A percentile compares a stretch with the other conserved stretches of the same genome.
Evolutionary conservation across 2,888 invertebrate species (phyloP).

Genomic region (Ectropis crepuscularia): DNA sequence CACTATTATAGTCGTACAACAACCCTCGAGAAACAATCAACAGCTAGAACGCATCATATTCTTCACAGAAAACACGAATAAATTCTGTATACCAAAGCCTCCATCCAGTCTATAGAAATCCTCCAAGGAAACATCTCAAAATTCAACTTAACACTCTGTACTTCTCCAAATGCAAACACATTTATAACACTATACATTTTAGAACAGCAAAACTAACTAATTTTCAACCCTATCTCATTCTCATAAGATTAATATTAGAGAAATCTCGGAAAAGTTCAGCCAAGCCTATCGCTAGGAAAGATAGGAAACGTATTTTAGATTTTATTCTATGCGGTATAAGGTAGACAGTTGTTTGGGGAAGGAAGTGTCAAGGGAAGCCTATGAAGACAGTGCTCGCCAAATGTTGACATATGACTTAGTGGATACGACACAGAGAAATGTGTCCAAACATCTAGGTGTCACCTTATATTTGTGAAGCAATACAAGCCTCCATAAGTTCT

Average conservation of each 20-base stretch:
- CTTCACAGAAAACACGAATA: neutral
- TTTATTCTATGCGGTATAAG: conserved; percentile 8
- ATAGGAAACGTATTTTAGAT: neutral
- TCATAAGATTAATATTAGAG: neutral
- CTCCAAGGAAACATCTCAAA: conserved; percentile 29
- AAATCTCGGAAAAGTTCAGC: neutral
- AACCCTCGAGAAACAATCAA: neutral
- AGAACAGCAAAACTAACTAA: conserved; percentile 1
- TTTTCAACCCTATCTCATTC: conserved; percentile 3
- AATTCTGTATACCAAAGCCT: neutral
- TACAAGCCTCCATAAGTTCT: conserved; percentile 66
- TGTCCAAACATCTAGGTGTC: conserved; percentile 74
- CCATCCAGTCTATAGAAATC: conserved; percentile 10
- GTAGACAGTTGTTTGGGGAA: conserved; percentile 23
- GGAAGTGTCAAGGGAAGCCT: conserved; percentile 41
- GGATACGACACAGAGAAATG: conserved; percentile 73
- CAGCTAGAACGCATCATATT: too few species aligned
- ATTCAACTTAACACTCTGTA: conserved; percentile 51
- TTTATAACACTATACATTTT: conserved; percentile 50
- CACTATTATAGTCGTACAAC: neutral
- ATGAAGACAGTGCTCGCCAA: conserved; percentile 68
- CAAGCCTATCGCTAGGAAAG: neutral
- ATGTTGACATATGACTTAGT: conserved; percentile 77
- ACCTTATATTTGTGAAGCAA: conserved; percentile 73
- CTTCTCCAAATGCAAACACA: conserved; percentile 55